Base-by-base conservation (phyloP, 92 coral and sea anemone genomes). In the Paramuricea clavata region DNA sequence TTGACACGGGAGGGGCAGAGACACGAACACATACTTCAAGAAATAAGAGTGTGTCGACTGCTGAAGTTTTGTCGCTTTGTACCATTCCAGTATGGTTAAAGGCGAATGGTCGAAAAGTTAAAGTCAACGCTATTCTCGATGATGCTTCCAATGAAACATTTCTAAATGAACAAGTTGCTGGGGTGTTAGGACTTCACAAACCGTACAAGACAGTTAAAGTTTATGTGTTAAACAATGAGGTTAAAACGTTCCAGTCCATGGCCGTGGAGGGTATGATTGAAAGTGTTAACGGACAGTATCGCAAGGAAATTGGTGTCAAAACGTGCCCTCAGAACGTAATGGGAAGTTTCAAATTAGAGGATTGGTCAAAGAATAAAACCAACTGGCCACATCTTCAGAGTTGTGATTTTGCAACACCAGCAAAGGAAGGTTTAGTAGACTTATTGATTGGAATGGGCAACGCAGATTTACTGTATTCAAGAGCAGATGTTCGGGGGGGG, bases 51-150 rank as follows among this genome's bases (percentile, higher is more conserved):
- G 36, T 11, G 13, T 12, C 52, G 1, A 13, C 25, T 5, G 41
- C 62, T 2, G 92, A 89, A 57, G 47, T 85, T 41, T 49, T 61
- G 39, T 78, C 92, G 3, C 82, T 89, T 72, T 86, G 87, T 7
- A 89, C 93, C 12, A 67, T 79, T 33, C 87, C 90, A 0, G 90
- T 86, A 19, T 89, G 90, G 90, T 31, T 89, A 28, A 85, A 78
- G 64, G 90, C 90, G 31, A 75, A 73, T 65, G 62, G 87, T 25
- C 68, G 44, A n/a, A 90, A 80, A 41, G 11, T 90, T 0, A 90
- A 86, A 42, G 88, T 90, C 22, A 86, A 90, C 56, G 93, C 90
- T 6, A 57, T 81, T 54, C 61, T 90, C n/a, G 90, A 90, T 33
- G 93, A 86, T 39, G 90, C 90, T 67, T 90, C 93, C 23, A 90